Base-by-base conservation (phyloP, 2,113 vertebrate species). In the Sarotherodon lohbergeri region DNA sequence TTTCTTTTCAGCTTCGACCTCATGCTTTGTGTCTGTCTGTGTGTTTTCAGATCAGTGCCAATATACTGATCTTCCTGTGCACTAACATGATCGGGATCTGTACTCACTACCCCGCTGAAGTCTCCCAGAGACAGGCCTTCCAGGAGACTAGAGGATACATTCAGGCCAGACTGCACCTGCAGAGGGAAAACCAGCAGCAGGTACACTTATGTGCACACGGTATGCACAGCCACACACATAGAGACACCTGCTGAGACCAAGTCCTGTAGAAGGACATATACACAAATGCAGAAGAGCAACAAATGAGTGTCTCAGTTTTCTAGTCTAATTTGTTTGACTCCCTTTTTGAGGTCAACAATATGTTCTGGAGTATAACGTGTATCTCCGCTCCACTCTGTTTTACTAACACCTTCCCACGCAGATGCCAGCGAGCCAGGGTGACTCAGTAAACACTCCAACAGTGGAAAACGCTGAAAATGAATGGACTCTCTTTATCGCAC, bases 121-220 rank as follows among this genome's bases (percentile, higher is more conserved):
- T 99, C 87, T 99, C 98, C 1, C 98, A 99, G 96, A 97, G 98
- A 61, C 98, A 99, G 92, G 98, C 98, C 81, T 99, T 99, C 95
- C 98, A 98, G 93, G 98, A 99, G 96, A 99, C 98, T 3, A 96
- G 98, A 0, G 98, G 98, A 68, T 99, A 98, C 93, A 99, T 99
- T 94, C 98, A 99, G 95, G 98, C 98, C 0, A 96, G 98, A 48
- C 96, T 99, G 91, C 97, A 99, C 94, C 96, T 99, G 82, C 98
- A 99, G 96, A 96, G 97, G 17, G 98, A 99, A 93, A 99, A 99
- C 94, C 97, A 98, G 55, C 98, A 99, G 95, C 98, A 99, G 98
- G 98, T 99, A 91, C 11, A 66, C 68, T 50, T 50, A 22, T 19
- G 56, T 43, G 39, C 32, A 87, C 3, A 73, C 59, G 11, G 11